Evolutionary conservation across 2,888 invertebrate species (phyloP).

Genomic region (Trileptium ribeirensis): DNA sequence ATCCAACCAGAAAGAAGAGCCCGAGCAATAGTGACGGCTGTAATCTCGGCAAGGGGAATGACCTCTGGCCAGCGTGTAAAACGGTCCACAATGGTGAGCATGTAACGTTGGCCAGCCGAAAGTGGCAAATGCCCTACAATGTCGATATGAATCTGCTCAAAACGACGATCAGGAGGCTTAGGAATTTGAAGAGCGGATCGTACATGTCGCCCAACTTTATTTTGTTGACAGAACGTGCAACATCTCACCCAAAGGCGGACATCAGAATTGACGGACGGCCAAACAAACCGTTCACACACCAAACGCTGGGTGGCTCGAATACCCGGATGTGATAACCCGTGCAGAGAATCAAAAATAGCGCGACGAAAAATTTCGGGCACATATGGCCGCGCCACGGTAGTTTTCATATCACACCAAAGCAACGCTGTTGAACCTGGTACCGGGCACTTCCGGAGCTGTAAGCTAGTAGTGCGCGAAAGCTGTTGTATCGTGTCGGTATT

Average conservation of each 20-base stretch:
- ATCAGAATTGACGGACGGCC: neutral
- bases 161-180: neutral
- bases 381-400: neutral
- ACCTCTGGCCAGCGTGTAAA: constrained; percentile 13
- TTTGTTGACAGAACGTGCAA: neutral
- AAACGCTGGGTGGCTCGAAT: neutral
- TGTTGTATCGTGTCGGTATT: no score
- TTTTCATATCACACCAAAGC: no score
- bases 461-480: no score
- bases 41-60: neutral
- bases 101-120: neutral
- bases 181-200: neutral
- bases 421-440: no score
- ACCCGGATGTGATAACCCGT: neutral
- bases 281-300: neutral
- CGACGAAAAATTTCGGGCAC: neutral
- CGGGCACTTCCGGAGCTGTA: no score
- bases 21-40: neutral
- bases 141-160: neutral
- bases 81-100: neutral
- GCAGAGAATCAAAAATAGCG: no score
- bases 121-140: constrained; percentile 10
- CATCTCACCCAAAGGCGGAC: neutral
- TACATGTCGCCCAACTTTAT: neutral
- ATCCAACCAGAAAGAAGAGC: no score